A percentile compares a stretch with the other conserved stretches of the same genome.
phyloP scores from a whole-genome alignment of 1,140 invertebrate species.

The Lucilia sericata region DNA sequence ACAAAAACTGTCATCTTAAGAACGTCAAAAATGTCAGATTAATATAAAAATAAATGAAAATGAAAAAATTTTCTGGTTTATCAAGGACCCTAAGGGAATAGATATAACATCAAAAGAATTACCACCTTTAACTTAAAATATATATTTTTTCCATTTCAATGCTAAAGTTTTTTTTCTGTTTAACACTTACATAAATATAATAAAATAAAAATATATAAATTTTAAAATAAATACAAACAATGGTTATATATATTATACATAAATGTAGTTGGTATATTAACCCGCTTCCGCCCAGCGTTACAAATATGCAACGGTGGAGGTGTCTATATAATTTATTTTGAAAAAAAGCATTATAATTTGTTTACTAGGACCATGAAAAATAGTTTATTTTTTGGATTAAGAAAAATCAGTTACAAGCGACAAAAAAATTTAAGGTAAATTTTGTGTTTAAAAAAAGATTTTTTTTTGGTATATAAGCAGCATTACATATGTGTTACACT shows the following conservation, averaged over 20 bases:
- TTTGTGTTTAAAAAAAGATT: slow-evolving; percentile 12
- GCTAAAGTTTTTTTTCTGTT: neutral
- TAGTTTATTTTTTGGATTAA: neutral
- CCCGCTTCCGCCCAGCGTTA: slow-evolving; percentile 63
- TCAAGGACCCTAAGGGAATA: too few relatives aligned
- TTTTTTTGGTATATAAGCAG: slow-evolving; percentile 27
- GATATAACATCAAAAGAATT: too few relatives aligned
- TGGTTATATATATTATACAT: slow-evolving; percentile 4
- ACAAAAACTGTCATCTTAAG: too few relatives aligned
- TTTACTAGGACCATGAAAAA: neutral
- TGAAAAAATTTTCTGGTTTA: too few relatives aligned
- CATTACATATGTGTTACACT: slow-evolving; percentile 56
- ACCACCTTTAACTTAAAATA: too few relatives aligned
- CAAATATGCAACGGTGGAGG: slow-evolving; percentile 52
- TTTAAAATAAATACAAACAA: neutral
- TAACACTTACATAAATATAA: neutral
- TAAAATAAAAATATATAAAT: neutral
- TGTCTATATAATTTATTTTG: slow-evolving; percentile 14
- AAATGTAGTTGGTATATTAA: slow-evolving; percentile 45
- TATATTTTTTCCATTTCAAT: neutral
- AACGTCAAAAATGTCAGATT: too few relatives aligned
- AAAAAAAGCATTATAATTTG: neutral
- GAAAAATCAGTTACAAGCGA: slow-evolving; percentile 18
- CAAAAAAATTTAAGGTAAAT: slow-evolving; percentile 22
- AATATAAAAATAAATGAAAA: too few relatives aligned